Evolutionary conservation across 2,888 invertebrate genomes (phyloP).

Genomic region (Ectobius pallidus): DNA sequence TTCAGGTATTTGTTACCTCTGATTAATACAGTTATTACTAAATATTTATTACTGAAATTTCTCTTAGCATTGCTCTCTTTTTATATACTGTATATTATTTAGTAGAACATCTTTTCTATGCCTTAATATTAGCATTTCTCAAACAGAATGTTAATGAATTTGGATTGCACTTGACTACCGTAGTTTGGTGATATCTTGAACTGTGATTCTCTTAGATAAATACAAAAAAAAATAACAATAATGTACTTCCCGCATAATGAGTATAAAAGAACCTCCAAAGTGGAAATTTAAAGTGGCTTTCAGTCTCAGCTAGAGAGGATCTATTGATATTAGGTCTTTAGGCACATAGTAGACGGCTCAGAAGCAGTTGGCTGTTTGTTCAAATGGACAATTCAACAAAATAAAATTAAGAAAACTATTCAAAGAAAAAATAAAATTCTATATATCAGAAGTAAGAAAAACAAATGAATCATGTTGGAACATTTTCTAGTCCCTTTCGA

Average conservation of each 20-base stretch:
- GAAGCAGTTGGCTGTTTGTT: too few species aligned
- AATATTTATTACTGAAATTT: too few species aligned
- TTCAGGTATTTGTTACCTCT: too few species aligned
- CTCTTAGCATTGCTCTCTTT: too few species aligned
- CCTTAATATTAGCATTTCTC: too few species aligned
- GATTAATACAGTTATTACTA: too few species aligned
- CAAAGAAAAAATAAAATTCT: conserved; percentile 9
- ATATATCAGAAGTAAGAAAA: not conserved
- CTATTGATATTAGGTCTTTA: not conserved
- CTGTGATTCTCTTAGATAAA: conserved; percentile 30
- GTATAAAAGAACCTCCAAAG: not conserved
- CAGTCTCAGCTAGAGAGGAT: not conserved
- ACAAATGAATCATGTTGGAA: conserved; percentile 9
- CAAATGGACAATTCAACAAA: too few species aligned
- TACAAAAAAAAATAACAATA: conserved; percentile 18
- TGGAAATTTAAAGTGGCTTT: not conserved
- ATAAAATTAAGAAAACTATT: not conserved
- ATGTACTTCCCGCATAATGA: conserved; percentile 17
- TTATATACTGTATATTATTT: too few species aligned
- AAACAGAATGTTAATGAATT: conserved; percentile 11
- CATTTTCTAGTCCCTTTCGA: conserved; percentile 28
- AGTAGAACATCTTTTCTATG: too few species aligned
- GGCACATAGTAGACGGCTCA: not conserved
- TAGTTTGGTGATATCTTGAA: conserved; percentile 29
- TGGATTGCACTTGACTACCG: conserved; percentile 23